phyloP scores from a whole-genome alignment of 2,797 vertebrate genomes.

The Malacoctenus gilli region DNA sequence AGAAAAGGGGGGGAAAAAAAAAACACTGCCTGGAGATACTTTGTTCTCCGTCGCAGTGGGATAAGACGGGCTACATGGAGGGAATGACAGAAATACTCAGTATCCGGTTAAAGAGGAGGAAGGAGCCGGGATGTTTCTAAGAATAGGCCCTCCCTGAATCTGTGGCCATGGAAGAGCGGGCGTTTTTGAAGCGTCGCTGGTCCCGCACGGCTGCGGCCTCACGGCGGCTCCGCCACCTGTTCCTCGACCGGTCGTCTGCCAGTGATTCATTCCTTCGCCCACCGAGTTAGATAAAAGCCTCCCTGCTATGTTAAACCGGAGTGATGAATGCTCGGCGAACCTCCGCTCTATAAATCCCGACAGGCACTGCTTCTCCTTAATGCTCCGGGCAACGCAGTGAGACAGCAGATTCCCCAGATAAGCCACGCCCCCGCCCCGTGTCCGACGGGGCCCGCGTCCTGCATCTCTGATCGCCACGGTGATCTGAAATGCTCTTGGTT shows the following conservation, averaged over 20 bases:
- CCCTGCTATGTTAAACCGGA: slow-evolving; percentile 40
- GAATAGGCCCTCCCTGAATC: slow-evolving; percentile 25
- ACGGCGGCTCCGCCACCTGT: slow-evolving; percentile 41
- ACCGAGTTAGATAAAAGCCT: slow-evolving; percentile 31
- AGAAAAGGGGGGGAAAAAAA: no score
- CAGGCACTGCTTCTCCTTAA: slow-evolving; percentile 27
- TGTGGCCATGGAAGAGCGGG: slow-evolving; percentile 13
- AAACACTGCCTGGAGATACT: background rate
- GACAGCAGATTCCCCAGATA: slow-evolving; percentile 16
- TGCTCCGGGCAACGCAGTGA: slow-evolving; percentile 32
- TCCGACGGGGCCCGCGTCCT: slow-evolving; percentile 15
- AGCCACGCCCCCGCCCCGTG: background rate
- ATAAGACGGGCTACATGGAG: slow-evolving; percentile 11
- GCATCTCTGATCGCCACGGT: background rate
- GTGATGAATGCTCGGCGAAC: slow-evolving; percentile 41
- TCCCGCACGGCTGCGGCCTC: slow-evolving; percentile 23
- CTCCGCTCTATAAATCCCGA: slow-evolving; percentile 34
- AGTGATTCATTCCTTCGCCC: slow-evolving; percentile 53
- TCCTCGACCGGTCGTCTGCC: slow-evolving; percentile 34
- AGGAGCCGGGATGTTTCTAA: slow-evolving; percentile 1
- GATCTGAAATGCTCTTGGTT: no score
- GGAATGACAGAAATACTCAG: slow-evolving; percentile 25
- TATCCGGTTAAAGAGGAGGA: slow-evolving; percentile 6
- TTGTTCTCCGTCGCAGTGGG: slow-evolving; percentile 12
- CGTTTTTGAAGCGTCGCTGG: background rate